Evolutionary conservation across 2,113 vertebrate species (phyloP).

Genomic region (Oncorhynchus tshawytscha): DNA sequence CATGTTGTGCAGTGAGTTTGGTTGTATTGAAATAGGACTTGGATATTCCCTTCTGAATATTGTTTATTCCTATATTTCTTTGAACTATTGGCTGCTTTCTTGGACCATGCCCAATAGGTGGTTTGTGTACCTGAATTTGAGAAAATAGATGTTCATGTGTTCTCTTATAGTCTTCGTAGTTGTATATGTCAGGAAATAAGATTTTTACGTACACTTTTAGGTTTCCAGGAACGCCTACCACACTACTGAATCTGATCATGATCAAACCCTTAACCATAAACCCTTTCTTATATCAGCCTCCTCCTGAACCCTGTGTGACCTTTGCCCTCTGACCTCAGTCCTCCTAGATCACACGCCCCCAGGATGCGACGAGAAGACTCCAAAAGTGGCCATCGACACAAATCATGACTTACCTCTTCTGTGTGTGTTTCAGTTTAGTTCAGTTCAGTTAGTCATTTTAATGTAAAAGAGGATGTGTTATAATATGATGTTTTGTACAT

Average conservation of each 20-base stretch:
- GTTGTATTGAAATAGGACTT: conserved; percentile 14
- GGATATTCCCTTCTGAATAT: no score
- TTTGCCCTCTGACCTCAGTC: conserved; percentile 51
- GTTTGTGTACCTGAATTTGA: no score
- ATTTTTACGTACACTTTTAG: no score
- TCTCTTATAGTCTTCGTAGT: no score
- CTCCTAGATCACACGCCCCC: conserved; percentile 64
- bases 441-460: conserved; percentile 20
- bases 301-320: conserved; percentile 21
- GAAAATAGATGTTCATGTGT: no score
- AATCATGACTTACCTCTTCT: conserved; percentile 43
- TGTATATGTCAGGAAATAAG: no score
- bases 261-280: neutral
- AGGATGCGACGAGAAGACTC: conserved; percentile 59
- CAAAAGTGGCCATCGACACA: conserved; percentile 48
- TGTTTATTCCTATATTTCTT: no score
- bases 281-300: neutral
- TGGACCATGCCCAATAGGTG: no score
- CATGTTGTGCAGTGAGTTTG: conserved; percentile 43
- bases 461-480: conserved; percentile 30
- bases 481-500: conserved; percentile 10
- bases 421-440: conserved; percentile 12
- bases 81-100: no score
- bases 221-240: no score
- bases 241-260: no score